A percentile compares a stretch with the other conserved stretches of the same genome.
Evolutionary conservation across 2,888 invertebrate species (phyloP).

Genomic region (Hoplodrina ambigua): DNA sequence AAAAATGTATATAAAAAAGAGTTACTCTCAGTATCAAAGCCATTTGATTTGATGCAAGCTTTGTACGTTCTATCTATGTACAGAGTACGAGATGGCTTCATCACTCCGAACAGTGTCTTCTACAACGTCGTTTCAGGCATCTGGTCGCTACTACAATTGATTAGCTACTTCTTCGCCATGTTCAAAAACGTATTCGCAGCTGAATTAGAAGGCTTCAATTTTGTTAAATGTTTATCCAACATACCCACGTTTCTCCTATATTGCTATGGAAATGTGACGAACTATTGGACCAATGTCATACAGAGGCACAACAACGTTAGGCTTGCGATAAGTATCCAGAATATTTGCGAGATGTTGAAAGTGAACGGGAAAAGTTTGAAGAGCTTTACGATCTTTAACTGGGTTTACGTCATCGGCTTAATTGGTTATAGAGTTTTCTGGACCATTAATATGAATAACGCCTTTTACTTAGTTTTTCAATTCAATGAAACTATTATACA

Average conservation of each 20-base stretch:
- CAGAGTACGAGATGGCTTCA: not conserved
- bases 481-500: not conserved
- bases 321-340: not conserved
- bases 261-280: not conserved
- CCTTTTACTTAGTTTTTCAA: not conserved
- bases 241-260: not conserved
- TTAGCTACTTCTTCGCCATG: not conserved
- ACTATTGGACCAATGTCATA: not conserved
- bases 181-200: not conserved
- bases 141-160: not conserved
- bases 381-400: not conserved
- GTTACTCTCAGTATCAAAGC: not conserved
- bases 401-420: not conserved
- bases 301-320: not conserved
- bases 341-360: not conserved
- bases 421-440: not conserved
- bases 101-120: not conserved
- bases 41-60: not conserved
- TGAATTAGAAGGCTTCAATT: not conserved
- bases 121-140: constrained; percentile 1
- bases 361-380: not conserved
- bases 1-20: not conserved
- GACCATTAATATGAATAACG: not conserved
- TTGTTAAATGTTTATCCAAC: not conserved
- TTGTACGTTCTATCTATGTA: not conserved